Percentiles rank a stretch among this genome's conserved stretches.
Evolutionary conservation across 2,797 vertebrate genomes (phyloP).

Genomic region (Sciurus vulgaris): DNA sequence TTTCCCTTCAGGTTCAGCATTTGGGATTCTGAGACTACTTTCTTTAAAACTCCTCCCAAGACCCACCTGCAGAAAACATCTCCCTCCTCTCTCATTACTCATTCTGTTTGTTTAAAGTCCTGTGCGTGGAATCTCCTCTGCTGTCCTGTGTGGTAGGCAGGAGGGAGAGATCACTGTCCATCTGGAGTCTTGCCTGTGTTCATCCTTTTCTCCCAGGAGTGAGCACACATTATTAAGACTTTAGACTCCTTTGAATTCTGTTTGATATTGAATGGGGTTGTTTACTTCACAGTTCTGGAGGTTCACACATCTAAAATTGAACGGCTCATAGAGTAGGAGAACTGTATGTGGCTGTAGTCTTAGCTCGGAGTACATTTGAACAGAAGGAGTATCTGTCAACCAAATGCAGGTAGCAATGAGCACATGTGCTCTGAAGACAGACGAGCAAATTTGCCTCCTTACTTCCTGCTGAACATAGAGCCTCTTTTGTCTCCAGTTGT

Average conservation of each 20-base stretch:
- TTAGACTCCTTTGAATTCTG: conserved; percentile 52
- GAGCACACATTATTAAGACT: conserved; percentile 27
- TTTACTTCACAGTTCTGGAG: conserved; percentile 49
- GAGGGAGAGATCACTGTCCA: background rate
- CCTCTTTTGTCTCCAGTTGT: conserved; percentile 56
- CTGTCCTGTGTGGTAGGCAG: background rate
- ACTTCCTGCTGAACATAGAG: conserved; percentile 57
- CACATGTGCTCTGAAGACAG: background rate
- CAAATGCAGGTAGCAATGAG: conserved; percentile 1
- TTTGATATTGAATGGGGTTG: conserved; percentile 61
- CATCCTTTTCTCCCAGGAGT: background rate
- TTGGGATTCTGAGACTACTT: background rate
- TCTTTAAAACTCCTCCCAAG: background rate
- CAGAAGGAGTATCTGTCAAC: background rate
- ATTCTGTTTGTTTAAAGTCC: conserved; percentile 22
- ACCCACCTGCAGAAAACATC: conserved; percentile 35
- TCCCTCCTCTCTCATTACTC: background rate
- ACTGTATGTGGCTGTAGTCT: background rate
- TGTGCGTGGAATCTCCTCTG: background rate
- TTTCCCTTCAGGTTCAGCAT: conserved; percentile 13
- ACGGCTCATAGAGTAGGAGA: background rate
- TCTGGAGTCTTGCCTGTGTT: background rate
- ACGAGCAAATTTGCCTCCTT: conserved; percentile 57
- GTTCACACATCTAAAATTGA: conserved; percentile 57
- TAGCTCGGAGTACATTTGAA: conserved; percentile 42